phyloP scores from a whole-genome alignment of 2,888 invertebrate genomes.

The Trachelus stipa region DNA sequence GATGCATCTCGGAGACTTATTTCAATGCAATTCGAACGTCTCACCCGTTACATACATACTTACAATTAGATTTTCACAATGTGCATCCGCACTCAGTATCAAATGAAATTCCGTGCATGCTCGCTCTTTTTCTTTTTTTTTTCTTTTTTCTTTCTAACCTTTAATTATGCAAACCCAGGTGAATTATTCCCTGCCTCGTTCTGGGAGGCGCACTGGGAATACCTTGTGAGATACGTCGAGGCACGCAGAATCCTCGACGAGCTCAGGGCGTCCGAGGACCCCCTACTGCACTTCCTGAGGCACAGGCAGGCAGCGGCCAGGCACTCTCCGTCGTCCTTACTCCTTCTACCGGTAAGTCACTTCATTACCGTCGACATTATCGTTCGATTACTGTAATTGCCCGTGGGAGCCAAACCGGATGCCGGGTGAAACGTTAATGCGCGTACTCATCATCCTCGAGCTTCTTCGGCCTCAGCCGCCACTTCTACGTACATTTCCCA shows the following conservation, averaged over 20 bases:
- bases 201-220: constrained; percentile 76
- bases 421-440: constrained; percentile 12
- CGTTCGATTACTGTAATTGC: constrained; percentile 25
- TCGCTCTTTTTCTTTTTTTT: neutral
- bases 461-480: neutral
- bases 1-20: neutral
- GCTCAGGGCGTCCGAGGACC: constrained; percentile 74
- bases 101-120: neutral
- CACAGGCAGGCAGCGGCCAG: constrained; percentile 76
- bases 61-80: neutral
- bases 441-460: constrained; percentile 3
- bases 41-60: neutral
- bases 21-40: neutral
- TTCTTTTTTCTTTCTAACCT: neutral
- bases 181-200: constrained; percentile 76
- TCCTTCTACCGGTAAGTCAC: constrained; percentile 77
- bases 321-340: constrained; percentile 73
- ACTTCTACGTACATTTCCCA: neutral
- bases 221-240: constrained; percentile 72
- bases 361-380: constrained; percentile 21
- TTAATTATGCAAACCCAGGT: constrained; percentile 43
- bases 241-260: constrained; percentile 74
- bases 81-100: neutral
- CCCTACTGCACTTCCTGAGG: constrained; percentile 76
- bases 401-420: constrained; percentile 6